phyloP scores from a whole-genome alignment of 2,888 invertebrate genomes.

The Phortica okadai region DNA sequence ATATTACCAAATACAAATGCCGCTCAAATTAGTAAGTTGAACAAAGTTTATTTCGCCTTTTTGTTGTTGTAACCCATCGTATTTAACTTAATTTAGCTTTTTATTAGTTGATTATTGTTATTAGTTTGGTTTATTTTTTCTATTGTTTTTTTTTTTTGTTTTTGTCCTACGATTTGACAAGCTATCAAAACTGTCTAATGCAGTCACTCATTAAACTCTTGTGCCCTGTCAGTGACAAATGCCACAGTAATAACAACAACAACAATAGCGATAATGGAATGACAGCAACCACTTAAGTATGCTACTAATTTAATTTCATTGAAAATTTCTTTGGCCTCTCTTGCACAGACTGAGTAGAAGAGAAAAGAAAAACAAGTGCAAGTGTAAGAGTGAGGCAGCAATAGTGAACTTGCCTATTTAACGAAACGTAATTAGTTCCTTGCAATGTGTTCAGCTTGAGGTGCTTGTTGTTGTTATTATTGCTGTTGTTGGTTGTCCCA shows the following conservation, averaged over 20 bases:
- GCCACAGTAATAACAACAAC: not conserved
- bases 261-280: not conserved
- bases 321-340: conserved; percentile 55
- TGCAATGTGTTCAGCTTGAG: not conserved
- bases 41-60: conserved; percentile 5
- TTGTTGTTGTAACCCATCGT: not conserved
- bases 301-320: conserved; percentile 51
- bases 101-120: not conserved
- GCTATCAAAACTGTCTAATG: too few relatives aligned
- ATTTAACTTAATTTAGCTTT: not conserved
- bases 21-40: conserved; percentile 71
- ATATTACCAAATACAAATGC: conserved; percentile 63
- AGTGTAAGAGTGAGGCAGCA: too few relatives aligned
- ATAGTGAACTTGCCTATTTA: conserved; percentile 59
- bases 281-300: conserved; percentile 39
- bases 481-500: not conserved
- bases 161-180: too few relatives aligned
- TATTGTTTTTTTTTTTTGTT: too few relatives aligned
- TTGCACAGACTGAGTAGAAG: not conserved
- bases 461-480: not conserved
- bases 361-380: too few relatives aligned
- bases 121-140: conserved; percentile 33
- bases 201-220: conserved; percentile 13
- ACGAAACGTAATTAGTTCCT: conserved; percentile 69
- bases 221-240: not conserved